Evolutionary conservation across 1,140 invertebrate species (phyloP).

Genomic region (Anagrus nilaparvatae): DNA sequence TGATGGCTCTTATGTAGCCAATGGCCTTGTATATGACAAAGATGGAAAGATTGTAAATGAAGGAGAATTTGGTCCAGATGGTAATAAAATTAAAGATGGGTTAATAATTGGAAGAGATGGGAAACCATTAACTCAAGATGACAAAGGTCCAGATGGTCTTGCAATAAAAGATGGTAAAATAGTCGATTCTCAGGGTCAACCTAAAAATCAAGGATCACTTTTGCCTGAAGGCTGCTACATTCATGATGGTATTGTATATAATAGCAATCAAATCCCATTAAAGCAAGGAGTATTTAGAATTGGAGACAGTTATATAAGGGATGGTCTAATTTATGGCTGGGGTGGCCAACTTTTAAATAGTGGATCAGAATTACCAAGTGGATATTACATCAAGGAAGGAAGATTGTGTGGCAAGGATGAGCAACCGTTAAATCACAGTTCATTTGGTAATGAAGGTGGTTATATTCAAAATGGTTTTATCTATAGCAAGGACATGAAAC

Average conservation of each 20-base stretch:
- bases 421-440: conserved; percentile 32
- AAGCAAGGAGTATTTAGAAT: conserved; percentile 35
- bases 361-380: conserved; percentile 28
- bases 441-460: conserved; percentile 31
- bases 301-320: conserved; percentile 34
- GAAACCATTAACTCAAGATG: conserved; percentile 32
- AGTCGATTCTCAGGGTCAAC: conserved; percentile 28
- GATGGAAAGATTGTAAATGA: conserved; percentile 29
- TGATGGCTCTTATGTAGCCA: conserved; percentile 34
- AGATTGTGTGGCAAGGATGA: conserved; percentile 31
- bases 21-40: conserved; percentile 30
- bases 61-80: conserved; percentile 35
- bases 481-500: conserved; percentile 31
- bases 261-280: conserved; percentile 26
- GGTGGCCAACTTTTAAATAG: conserved; percentile 32
- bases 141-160: conserved; percentile 31
- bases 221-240: conserved; percentile 38
- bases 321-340: conserved; percentile 34
- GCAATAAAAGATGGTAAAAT: conserved; percentile 34
- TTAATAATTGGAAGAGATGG: conserved; percentile 32
- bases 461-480: conserved; percentile 35
- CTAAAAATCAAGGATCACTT: conserved; percentile 31
- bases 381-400: conserved; percentile 31
- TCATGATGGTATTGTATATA: conserved; percentile 32
- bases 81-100: conserved; percentile 34